phyloP scores from a whole-genome alignment of 2,113 vertebrate species.

The Stigmatopora argus region DNA sequence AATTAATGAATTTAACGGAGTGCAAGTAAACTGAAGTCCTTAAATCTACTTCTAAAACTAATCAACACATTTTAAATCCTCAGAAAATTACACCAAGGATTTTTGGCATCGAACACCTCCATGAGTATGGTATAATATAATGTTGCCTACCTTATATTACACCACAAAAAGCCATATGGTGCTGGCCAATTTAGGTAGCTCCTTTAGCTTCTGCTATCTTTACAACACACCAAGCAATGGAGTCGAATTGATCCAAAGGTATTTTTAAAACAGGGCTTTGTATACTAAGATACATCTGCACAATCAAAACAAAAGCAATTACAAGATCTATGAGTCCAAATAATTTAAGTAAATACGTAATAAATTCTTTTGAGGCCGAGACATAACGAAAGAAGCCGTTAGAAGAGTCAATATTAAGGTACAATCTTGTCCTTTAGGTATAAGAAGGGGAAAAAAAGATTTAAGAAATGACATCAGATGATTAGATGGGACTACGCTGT shows the following conservation, averaged over 20 bases:
- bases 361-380: neutral
- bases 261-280: neutral
- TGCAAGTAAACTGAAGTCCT: too few species aligned
- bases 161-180: neutral
- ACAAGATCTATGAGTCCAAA: neutral
- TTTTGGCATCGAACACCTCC: too few species aligned
- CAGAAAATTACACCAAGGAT: too few species aligned
- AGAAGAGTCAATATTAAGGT: conserved; percentile 9
- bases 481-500: neutral
- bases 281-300: neutral
- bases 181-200: neutral
- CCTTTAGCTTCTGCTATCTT: neutral
- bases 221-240: neutral
- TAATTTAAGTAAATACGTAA: neutral
- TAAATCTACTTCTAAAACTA: too few species aligned
- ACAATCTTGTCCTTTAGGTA: conserved; percentile 24
- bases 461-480: conserved; percentile 22
- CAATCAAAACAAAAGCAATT: neutral
- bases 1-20: too few species aligned
- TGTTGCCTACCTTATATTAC: too few species aligned
- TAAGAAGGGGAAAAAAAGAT: conserved; percentile 11
- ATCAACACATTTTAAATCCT: too few species aligned
- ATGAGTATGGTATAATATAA: too few species aligned
- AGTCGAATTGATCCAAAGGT: neutral
- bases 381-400: conserved; percentile 6